Conservation (phyloP, 2,888 invertebrate genomes). For the Drosophila prolongata region DNA sequence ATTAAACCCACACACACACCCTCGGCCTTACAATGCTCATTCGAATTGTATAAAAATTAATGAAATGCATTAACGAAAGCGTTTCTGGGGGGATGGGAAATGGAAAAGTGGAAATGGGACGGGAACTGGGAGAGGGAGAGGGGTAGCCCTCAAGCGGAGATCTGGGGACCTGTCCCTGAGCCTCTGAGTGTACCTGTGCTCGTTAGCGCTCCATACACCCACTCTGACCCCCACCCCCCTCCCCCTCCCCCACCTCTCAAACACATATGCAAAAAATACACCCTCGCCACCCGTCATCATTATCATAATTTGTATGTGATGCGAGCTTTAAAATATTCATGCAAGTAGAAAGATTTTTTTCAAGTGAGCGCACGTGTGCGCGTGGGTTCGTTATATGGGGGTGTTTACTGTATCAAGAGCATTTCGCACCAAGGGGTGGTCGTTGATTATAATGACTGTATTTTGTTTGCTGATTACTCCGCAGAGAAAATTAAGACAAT, state of each 20-base stretch:
- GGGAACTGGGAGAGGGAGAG: not conserved
- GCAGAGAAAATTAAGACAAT: slow-evolving; percentile 24
- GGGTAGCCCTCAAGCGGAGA: slow-evolving; percentile 26
- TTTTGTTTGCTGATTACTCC: slow-evolving; percentile 47
- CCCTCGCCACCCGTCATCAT: slow-evolving; percentile 67
- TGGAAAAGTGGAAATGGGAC: not conserved
- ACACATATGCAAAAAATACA: slow-evolving; percentile 31
- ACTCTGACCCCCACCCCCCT: slow-evolving; percentile 3
- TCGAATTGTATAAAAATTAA: slow-evolving; percentile 69
- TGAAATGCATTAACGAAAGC: slow-evolving; percentile 72
- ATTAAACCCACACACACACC: slow-evolving; percentile 45
- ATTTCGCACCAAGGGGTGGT: not conserved
- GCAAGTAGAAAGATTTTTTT: slow-evolving; percentile 60
- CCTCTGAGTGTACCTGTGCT: slow-evolving; percentile 51
- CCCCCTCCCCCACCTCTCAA: not conserved
- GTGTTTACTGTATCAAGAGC: slow-evolving; percentile 42
- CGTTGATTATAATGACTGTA: slow-evolving; percentile 51
- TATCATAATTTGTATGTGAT: slow-evolving; percentile 76
- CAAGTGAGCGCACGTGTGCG: slow-evolving; percentile 72
- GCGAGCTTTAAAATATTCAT: slow-evolving; percentile 76
- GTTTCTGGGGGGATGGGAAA: slow-evolving; percentile 43
- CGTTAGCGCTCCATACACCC: slow-evolving; percentile 54
- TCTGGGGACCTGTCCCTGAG: slow-evolving; percentile 56
- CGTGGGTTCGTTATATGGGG: slow-evolving; percentile 48
- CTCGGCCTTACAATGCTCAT: slow-evolving; percentile 11